These are phyloP conservation scores for Adelphocoris suturalis DNA, from an alignment of 2,888 invertebrate genomes.

Conservation along the genomic window DNA sequence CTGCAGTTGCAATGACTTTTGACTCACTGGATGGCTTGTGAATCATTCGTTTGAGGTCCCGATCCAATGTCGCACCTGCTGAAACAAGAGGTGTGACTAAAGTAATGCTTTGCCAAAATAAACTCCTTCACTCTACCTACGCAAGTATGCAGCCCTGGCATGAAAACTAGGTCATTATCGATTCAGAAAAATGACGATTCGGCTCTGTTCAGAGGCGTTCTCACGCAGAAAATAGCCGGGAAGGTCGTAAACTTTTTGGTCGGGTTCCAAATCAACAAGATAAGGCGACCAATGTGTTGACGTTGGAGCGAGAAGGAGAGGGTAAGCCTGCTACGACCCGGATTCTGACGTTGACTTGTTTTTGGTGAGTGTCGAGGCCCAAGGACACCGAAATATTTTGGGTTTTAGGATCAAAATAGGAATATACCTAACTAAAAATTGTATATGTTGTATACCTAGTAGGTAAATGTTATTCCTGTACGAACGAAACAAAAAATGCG, in stretches of 20 bases:
- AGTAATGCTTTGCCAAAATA: neutral
- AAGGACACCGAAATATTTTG: neutral
- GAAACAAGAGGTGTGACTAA: neutral
- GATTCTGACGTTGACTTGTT: neutral
- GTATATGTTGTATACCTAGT: too few relatives aligned
- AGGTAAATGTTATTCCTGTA: too few relatives aligned
- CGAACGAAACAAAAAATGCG: too few relatives aligned
- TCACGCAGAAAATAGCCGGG: slow-evolving; percentile 37
- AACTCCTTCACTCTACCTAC: neutral
- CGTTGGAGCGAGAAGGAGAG: neutral
- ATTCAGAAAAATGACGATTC: neutral
- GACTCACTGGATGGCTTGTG: neutral
- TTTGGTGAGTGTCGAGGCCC: neutral
- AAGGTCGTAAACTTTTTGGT: slow-evolving; percentile 37
- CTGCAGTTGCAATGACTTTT: too few relatives aligned
- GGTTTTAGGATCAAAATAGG: too few relatives aligned
- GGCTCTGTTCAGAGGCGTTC: neutral
- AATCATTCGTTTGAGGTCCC: neutral
- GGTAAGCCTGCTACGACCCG: neutral
- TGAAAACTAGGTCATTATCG: neutral
- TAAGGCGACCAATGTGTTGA: neutral
- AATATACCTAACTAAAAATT: too few relatives aligned
- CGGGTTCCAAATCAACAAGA: slow-evolving; percentile 47
- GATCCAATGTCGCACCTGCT: neutral
- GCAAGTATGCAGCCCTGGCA: neutral